Conservation (phyloP, 2,888 invertebrate genomes). For the Euproctis similis region DNA sequence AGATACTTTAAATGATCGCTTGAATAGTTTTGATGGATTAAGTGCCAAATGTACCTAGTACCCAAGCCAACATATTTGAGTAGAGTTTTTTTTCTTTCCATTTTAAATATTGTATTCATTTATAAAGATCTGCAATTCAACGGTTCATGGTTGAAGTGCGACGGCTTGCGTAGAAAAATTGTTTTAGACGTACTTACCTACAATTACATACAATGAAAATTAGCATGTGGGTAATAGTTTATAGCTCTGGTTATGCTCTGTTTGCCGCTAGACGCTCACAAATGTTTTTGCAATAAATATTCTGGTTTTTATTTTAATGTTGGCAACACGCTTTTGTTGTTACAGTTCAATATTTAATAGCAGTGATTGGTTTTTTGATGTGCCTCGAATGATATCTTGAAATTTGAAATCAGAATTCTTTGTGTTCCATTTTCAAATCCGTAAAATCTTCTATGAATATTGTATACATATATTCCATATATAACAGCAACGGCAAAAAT, state of each 20-base stretch:
- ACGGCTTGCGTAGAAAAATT: slow-evolving; percentile 58
- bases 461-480: too few relatives aligned
- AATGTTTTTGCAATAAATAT: slow-evolving; percentile 67
- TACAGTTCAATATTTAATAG: slow-evolving; percentile 21
- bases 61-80: too few relatives aligned
- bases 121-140: slow-evolving; percentile 40
- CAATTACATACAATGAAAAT: slow-evolving; percentile 60
- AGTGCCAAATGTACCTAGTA: slow-evolving; percentile 37
- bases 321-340: slow-evolving; percentile 53
- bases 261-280: slow-evolving; percentile 53
- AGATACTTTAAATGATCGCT: too few relatives aligned
- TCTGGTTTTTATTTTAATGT: too few relatives aligned
- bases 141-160: slow-evolving; percentile 54
- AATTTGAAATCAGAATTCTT: too few relatives aligned
- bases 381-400: too few relatives aligned
- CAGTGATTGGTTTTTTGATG: too few relatives aligned
- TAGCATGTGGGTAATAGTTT: slow-evolving; percentile 72
- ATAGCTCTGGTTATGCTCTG: slow-evolving; percentile 67
- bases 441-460: too few relatives aligned
- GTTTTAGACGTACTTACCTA: slow-evolving; percentile 44
- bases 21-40: slow-evolving; percentile 41
- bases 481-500: too few relatives aligned
- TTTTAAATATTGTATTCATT: too few relatives aligned
- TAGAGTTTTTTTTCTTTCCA: slow-evolving; percentile 27
- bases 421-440: too few relatives aligned